phyloP scores from a whole-genome alignment of 2,888 invertebrate species.

The Harpagoxenus sublaevis region DNA sequence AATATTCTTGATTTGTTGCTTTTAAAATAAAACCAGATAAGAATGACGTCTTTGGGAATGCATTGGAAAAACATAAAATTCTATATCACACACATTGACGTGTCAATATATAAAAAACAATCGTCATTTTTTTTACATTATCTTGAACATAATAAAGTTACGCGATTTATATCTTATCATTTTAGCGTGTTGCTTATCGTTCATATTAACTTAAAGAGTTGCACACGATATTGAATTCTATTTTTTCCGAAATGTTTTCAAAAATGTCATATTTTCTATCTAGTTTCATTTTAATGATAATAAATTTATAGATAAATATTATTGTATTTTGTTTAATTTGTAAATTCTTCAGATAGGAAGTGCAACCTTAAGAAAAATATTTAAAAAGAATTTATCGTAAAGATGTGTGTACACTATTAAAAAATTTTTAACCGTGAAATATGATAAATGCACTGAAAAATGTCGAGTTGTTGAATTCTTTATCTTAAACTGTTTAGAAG shows the following conservation, averaged over 20 bases:
- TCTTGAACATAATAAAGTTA: background rate
- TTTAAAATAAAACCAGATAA: constrained; percentile 1
- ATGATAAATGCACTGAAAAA: background rate
- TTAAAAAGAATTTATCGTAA: background rate
- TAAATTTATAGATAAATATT: background rate
- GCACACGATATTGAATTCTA: background rate
- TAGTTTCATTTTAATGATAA: background rate
- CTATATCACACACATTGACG: background rate
- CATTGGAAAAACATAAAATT: background rate
- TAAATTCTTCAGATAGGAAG: background rate
- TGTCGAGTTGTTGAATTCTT: background rate
- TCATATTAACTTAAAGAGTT: background rate
- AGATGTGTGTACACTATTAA: background rate
- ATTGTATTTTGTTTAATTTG: background rate
- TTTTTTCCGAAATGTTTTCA: background rate
- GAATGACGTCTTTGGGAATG: background rate
- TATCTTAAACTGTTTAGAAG: background rate
- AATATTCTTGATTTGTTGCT: background rate
- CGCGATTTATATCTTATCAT: background rate
- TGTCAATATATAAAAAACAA: background rate
- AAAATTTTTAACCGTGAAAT: background rate
- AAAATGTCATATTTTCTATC: background rate
- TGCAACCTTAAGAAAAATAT: background rate
- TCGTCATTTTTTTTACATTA: background rate
- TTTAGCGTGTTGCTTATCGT: background rate